phyloP scores from a whole-genome alignment of 1,140 invertebrate species.

The Sweltsa coloradensis region DNA sequence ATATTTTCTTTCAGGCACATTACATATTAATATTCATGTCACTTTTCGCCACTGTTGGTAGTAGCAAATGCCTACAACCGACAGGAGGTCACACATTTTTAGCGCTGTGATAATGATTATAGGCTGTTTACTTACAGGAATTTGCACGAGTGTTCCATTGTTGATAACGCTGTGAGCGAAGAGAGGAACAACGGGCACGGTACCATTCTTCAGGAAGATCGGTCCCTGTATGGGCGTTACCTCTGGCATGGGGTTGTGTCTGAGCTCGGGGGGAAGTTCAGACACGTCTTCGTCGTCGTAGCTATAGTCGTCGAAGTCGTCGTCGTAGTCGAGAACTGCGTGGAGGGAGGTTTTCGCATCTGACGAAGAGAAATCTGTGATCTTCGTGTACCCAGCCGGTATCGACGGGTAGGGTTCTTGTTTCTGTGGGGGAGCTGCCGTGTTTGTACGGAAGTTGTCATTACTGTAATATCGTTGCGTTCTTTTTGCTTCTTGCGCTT shows the following conservation, averaged over 20 bases:
- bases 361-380: conserved; percentile 29
- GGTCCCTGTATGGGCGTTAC: conserved; percentile 72
- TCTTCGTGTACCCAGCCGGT: conserved; percentile 24
- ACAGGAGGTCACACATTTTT: no score
- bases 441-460: conserved; percentile 20
- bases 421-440: conserved; percentile 33
- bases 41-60: no score
- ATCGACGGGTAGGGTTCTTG: conserved; percentile 23
- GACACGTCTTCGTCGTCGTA: conserved; percentile 44
- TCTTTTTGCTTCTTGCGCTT: conserved; percentile 7
- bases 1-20: no score
- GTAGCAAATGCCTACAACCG: no score
- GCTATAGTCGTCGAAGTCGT: conserved; percentile 27
- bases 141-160: conserved; percentile 73
- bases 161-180: conserved; percentile 69
- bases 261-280: conserved; percentile 22
- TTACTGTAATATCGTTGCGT: conserved; percentile 10
- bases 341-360: conserved; percentile 49
- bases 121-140: conserved; percentile 58
- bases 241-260: conserved; percentile 23
- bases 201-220: conserved; percentile 63
- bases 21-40: no score
- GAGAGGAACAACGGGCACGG: conserved; percentile 70
- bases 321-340: conserved; percentile 54
- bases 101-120: no score